These are phyloP conservation scores for Cyclopterus lumpus DNA, from an alignment of 2,797 vertebrate species.

Conservation along the genomic window DNA sequence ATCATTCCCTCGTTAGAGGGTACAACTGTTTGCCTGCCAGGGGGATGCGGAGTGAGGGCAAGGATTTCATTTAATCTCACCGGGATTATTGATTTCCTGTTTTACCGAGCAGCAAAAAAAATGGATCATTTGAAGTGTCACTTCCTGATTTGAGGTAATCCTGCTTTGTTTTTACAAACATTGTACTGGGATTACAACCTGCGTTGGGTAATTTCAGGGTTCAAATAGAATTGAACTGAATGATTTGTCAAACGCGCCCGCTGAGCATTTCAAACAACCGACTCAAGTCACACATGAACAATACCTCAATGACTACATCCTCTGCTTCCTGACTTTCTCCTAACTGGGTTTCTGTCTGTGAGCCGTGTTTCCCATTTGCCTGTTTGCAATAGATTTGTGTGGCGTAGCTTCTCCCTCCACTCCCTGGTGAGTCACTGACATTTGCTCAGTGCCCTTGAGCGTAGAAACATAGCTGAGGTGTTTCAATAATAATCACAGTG, in stretches of 20 bases:
- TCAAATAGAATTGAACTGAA: neutral
- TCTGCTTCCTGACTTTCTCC: neutral
- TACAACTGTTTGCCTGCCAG: neutral
- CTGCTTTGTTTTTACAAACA: neutral
- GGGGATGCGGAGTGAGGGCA: neutral
- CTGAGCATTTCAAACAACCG: neutral
- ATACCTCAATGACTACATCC: neutral
- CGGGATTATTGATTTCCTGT: slow-evolving; percentile 2
- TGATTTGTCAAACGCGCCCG: neutral
- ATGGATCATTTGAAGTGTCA: neutral
- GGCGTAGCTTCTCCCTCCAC: slow-evolving; percentile 16
- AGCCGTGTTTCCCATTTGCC: slow-evolving; percentile 30
- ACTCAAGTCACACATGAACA: neutral
- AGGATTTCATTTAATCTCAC: slow-evolving; percentile 5
- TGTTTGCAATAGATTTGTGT: slow-evolving; percentile 47
- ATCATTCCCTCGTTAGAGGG: neutral
- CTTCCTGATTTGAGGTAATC: neutral
- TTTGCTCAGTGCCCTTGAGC: slow-evolving; percentile 65
- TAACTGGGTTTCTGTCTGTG: neutral
- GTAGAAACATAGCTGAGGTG: slow-evolving; percentile 37
- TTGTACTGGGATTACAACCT: neutral
- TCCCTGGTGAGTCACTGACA: slow-evolving; percentile 63
- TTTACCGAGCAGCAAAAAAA: neutral
- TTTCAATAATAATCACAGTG: slow-evolving; percentile 37
- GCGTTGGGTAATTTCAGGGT: neutral